Percentiles rank a stretch among this genome's conserved stretches.
Evolutionary conservation across 2,888 invertebrate genomes (phyloP).

Genomic region (Erebia palarica): DNA sequence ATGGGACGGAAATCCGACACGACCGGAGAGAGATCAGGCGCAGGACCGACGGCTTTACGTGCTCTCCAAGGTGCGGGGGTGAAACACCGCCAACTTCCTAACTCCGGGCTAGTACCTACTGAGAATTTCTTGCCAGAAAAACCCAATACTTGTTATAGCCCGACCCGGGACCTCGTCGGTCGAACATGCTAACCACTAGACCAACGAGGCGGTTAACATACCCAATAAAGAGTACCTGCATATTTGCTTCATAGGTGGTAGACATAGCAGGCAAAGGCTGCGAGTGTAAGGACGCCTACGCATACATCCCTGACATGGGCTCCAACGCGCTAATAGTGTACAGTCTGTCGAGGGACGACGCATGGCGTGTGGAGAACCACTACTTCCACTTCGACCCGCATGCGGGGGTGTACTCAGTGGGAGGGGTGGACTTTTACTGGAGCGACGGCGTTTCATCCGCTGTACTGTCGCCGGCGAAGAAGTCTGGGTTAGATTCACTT

Average conservation of each 20-base stretch:
- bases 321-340: slow-evolving; percentile 89
- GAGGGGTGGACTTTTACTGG: slow-evolving; percentile 90
- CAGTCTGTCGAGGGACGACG: slow-evolving; percentile 84
- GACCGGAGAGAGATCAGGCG: too few species aligned
- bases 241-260: slow-evolving; percentile 75
- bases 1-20: too few species aligned
- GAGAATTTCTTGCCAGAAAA: too few species aligned
- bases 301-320: slow-evolving; percentile 89
- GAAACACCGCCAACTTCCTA: too few species aligned
- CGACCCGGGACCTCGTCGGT: too few species aligned
- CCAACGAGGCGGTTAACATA: too few species aligned
- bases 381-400: slow-evolving; percentile 90
- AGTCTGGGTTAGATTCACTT: slow-evolving; percentile 62
- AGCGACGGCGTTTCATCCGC: slow-evolving; percentile 89
- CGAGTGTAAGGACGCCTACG: slow-evolving; percentile 85
- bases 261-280: slow-evolving; percentile 84
- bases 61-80: too few species aligned
- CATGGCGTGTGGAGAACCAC: slow-evolving; percentile 89
- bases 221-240: too few species aligned
- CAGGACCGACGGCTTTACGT: too few species aligned
- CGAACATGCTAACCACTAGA: too few species aligned
- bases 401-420: slow-evolving; percentile 86
- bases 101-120: too few species aligned
- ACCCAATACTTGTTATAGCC: too few species aligned
- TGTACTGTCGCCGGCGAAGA: slow-evolving; percentile 79